Evolutionary conservation across 2,113 vertebrate species (phyloP), one percentile per base, ranked within the genome.

Genomic region (Phycodurus eques): DNA sequence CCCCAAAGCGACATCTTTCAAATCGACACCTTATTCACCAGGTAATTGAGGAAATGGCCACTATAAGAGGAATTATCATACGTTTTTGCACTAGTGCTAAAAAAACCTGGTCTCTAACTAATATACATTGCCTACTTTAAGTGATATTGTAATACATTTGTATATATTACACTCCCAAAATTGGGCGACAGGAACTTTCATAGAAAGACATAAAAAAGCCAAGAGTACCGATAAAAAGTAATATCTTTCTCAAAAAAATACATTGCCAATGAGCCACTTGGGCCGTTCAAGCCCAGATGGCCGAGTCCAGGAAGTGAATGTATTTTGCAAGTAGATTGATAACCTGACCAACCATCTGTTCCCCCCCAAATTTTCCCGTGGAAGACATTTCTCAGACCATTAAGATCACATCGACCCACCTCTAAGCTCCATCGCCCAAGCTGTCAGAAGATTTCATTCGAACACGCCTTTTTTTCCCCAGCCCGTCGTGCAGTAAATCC

Each of bases 321-420:
- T 77, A 70, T 82, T 73, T 84, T 80, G 81, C 63, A 56, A 65
- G 75, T 68, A 73, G 70, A 67, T 68, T 75, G 43, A 68, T 71
- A 72, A 80, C 74, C 72, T 66, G 47, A 69, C 53, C 76, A 79
- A 74, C 71, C 82, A 81, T 84, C 82, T 84, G 82, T 79, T 79
- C 56, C 27, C 53, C 79, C 62, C 71, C 47, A 74, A 81, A 74
- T 65, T 14, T 72, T 81, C 73, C 67, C 68, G 73, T 73, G 79
- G 67, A 76, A 81, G 76, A 65, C 53, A 42, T 54, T 22, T 54
- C 66, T 59, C 2, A 59, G 42, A 61, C 76, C 71, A 76, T 84
- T 81, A 81, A 70, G 70, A 79, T 64, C 72, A 59, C 67, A 61
- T 70, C 79, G 69, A 69, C 59, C 68, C 76, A 70, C 76, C 71